A percentile compares a stretch with the other conserved stretches of the same genome.
Evolutionary conservation across 2,888 invertebrate species (phyloP).

Genomic region (Apamea anceps): DNA sequence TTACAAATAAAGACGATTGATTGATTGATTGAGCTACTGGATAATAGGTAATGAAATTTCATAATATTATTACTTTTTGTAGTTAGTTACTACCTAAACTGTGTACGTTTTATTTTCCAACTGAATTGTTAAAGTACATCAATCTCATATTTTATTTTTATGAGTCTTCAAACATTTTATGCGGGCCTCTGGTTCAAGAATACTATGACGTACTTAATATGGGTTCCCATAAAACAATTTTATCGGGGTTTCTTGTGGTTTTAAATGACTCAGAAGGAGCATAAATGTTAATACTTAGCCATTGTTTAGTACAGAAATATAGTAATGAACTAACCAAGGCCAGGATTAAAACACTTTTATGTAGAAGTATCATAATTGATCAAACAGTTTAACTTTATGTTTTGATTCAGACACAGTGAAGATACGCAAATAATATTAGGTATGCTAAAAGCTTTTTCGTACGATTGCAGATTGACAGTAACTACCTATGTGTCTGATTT

Average conservation of each 20-base stretch:
- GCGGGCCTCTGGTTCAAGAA: slow-evolving; percentile 44
- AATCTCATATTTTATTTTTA: slow-evolving; percentile 47
- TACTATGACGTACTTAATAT: slow-evolving; percentile 40
- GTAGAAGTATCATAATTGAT: neutral
- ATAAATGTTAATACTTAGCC: slow-evolving; percentile 37
- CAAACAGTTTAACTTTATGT: slow-evolving; percentile 9
- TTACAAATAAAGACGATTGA: too few species aligned
- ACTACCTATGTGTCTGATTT: slow-evolving; percentile 3
- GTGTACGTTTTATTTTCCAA: slow-evolving; percentile 2
- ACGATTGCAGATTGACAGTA: slow-evolving; percentile 9
- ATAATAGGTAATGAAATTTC: neutral
- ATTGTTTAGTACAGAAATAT: slow-evolving; percentile 47
- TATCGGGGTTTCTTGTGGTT: slow-evolving; percentile 58
- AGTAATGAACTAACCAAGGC: slow-evolving; percentile 52
- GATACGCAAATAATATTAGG: slow-evolving; percentile 1
- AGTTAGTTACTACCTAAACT: too few species aligned
- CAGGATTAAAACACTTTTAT: slow-evolving; percentile 40
- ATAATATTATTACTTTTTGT: neutral
- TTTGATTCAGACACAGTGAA: slow-evolving; percentile 22
- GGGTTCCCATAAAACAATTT: slow-evolving; percentile 48
- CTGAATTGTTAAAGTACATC: slow-evolving; percentile 27
- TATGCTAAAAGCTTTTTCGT: slow-evolving; percentile 47
- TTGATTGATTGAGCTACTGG: neutral
- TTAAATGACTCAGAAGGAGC: slow-evolving; percentile 52
- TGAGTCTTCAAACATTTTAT: slow-evolving; percentile 38